A percentile compares a stretch with the other conserved stretches of the same genome.
These are phyloP conservation scores for Lasioglossum vierecki DNA, from an alignment of 2,888 invertebrate species.

Conservation along the genomic window DNA sequence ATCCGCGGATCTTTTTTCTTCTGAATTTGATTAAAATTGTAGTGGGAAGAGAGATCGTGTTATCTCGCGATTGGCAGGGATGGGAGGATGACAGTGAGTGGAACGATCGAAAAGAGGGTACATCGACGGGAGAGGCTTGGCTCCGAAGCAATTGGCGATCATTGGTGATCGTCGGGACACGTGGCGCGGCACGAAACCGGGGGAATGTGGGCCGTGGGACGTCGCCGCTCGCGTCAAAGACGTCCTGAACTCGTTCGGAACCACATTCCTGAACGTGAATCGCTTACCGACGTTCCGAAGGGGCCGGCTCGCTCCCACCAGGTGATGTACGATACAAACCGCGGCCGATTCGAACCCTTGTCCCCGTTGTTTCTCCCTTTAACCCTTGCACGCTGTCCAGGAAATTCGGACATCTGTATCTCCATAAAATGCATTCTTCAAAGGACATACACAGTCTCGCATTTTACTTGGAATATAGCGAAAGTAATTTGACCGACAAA, in stretches of 20 bases:
- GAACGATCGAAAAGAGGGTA: neutral
- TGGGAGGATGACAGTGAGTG: neutral
- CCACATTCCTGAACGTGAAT: constrained; percentile 75
- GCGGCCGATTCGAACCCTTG: neutral
- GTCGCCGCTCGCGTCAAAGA: constrained; percentile 58
- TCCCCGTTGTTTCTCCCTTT: neutral
- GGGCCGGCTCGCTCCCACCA: neutral
- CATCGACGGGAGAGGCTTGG: neutral
- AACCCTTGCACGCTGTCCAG: neutral
- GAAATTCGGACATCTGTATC: neutral
- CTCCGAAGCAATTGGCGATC: constrained; percentile 61
- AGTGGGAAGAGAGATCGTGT: neutral
- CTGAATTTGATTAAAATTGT: neutral
- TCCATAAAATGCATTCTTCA: neutral
- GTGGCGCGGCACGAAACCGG: constrained; percentile 28
- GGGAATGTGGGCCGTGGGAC: constrained; percentile 62
- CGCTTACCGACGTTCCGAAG: constrained; percentile 50
- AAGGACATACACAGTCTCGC: neutral
- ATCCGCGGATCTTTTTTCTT: neutral
- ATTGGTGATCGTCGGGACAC: constrained; percentile 49
- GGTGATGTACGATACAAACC: constrained; percentile 10
- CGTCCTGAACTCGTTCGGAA: constrained; percentile 62
- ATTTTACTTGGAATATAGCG: too few species aligned
- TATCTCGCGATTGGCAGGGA: neutral
- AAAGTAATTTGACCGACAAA: too few species aligned